Base-by-base conservation (phyloP, 2,797 vertebrate species). In the Hypotaenidia philippensis region DNA sequence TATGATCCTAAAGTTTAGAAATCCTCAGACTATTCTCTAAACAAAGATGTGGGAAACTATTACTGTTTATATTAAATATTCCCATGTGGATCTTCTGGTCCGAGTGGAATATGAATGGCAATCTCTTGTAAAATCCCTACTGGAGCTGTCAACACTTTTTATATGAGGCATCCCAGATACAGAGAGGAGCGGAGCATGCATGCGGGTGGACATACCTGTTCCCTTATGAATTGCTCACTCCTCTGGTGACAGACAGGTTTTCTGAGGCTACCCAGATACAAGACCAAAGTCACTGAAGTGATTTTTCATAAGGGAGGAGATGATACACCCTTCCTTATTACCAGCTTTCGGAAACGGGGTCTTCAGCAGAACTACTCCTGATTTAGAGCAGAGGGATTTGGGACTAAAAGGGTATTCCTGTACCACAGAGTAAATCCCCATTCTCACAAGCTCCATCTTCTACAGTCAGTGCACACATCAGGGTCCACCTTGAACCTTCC, bases 1-100 rank as follows among this genome's bases (percentile, higher is more conserved):
- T 97, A 97, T 94, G 94, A 97, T 97, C 97, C 97, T 97, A 92
- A 97, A 98, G 98, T 98, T 98, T 98, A 98, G 98, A 98, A 98
- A 98, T 98, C 97, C 96, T 97, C 96, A 93, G 94, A 84, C 97
- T 97, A 96, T 98, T 98, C 97, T 98, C 97, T 98, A 98, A 98
- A 98, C 98, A 98, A 98, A 98, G 98, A 98, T 98, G 98, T 98
- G 98, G 98, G 98, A 98, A 98, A 98, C 98, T 98, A 97, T 98
- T 98, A 97, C 98, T 98, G 98, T 98, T 98, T 98, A 98, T 98
- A 96, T 97, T 98, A 97, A 98, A 98, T 96, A 98, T 98, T 98
- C 97, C 94, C 97, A 96, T 97, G 97, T 93, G 97, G 94, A 95
- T 97, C 96, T 95, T 96, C 94, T 90, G 65, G 91, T 96, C 95